phyloP scores from a whole-genome alignment of 2,797 vertebrate genomes.

The Apogon talboti region DNA sequence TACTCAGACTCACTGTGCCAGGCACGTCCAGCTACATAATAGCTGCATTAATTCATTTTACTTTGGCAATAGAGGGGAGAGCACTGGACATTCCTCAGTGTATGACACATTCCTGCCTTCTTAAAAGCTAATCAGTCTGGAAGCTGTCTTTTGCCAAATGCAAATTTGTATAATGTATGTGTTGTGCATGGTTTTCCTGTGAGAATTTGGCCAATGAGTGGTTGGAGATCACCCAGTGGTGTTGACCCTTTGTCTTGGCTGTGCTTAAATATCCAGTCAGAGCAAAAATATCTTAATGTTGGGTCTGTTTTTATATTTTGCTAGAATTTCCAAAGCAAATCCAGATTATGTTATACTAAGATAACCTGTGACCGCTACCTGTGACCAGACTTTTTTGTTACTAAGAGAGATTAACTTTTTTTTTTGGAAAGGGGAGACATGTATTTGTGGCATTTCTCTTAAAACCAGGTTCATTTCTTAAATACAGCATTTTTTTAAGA shows the following conservation, averaged over 20 bases:
- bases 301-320: slow-evolving; percentile 34
- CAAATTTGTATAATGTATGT: slow-evolving; percentile 31
- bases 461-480: slow-evolving; percentile 23
- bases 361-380: slow-evolving; percentile 21
- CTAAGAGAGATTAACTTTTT: slow-evolving; percentile 1
- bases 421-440: slow-evolving; percentile 30
- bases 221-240: slow-evolving; percentile 45
- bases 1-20: slow-evolving; percentile 46
- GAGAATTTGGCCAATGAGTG: slow-evolving; percentile 22
- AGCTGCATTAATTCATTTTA: slow-evolving; percentile 40
- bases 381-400: slow-evolving; percentile 42
- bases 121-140: slow-evolving; percentile 43
- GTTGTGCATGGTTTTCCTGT: slow-evolving; percentile 39
- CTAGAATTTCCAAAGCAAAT: slow-evolving; percentile 75
- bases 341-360: slow-evolving; percentile 46
- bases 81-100: slow-evolving; percentile 59
- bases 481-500: not conserved
- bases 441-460: slow-evolving; percentile 42
- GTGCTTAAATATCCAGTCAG: slow-evolving; percentile 17
- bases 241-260: slow-evolving; percentile 42
- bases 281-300: slow-evolving; percentile 25
- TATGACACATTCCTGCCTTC: slow-evolving; percentile 66
- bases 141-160: slow-evolving; percentile 55
- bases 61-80: slow-evolving; percentile 38
- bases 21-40: slow-evolving; percentile 56